A percentile compares a stretch with the other conserved stretches of the same genome.
These are phyloP conservation scores for Chrysolina haemoptera DNA, from an alignment of 2,888 invertebrate species.

Conservation along the genomic window DNA sequence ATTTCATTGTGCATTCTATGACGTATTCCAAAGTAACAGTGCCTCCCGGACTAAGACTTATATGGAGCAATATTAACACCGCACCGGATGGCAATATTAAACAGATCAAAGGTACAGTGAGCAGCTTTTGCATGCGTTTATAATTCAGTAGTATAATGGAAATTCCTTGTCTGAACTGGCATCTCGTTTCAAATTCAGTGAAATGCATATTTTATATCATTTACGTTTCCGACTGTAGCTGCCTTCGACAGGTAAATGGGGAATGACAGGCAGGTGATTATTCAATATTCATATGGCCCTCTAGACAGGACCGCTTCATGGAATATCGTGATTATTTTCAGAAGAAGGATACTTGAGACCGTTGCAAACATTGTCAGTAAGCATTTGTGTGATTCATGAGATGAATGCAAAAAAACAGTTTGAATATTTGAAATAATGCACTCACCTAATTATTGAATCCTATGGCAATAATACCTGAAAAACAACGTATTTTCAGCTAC, in stretches of 20 bases:
- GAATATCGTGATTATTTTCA: background rate
- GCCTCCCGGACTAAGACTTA: no score
- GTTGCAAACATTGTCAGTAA: background rate
- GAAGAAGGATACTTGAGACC: background rate
- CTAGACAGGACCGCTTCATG: background rate
- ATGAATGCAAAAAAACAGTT: no score
- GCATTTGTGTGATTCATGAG: no score
- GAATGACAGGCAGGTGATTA: constrained; percentile 42
- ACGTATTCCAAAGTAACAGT: no score
- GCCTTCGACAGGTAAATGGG: constrained; percentile 51
- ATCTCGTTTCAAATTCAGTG: constrained; percentile 60
- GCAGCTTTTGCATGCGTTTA: constrained; percentile 58
- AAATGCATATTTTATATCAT: constrained; percentile 62
- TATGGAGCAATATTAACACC: constrained; percentile 5
- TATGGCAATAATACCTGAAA: no score
- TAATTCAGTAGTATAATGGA: constrained; percentile 66
- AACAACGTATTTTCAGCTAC: no score
- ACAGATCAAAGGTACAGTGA: constrained; percentile 38
- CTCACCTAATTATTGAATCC: no score
- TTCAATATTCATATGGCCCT: constrained; percentile 31
- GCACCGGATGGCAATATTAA: constrained; percentile 18
- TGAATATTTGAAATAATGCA: no score
- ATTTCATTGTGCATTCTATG: no score
- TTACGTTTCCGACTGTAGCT: constrained; percentile 53
- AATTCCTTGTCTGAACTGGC: constrained; percentile 63